phyloP scores from a whole-genome alignment of 2,888 invertebrate species.

The Diabrotica balteata region DNA sequence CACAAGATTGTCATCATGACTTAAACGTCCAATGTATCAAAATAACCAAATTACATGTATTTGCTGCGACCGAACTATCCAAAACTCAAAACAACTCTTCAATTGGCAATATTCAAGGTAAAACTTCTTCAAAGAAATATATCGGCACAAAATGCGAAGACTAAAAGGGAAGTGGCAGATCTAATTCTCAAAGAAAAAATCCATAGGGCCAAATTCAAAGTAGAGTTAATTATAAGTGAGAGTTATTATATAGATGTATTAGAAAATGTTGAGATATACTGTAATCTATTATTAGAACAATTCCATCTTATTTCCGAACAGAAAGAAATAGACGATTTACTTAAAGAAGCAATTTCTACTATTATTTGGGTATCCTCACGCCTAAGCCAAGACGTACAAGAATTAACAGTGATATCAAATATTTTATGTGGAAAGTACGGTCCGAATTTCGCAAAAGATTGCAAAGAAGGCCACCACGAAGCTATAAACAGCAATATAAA shows the following conservation, averaged over 20 bases:
- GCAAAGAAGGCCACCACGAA: conserved; percentile 79
- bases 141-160: conserved; percentile 93
- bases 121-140: conserved; percentile 97
- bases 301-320: conserved; percentile 96
- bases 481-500: conserved; percentile 90
- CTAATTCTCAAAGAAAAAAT: conserved; percentile 85
- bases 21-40: no score
- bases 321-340: conserved; percentile 94
- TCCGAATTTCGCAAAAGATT: conserved; percentile 88
- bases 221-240: conserved; percentile 97
- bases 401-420: conserved; percentile 83
- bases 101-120: conserved; percentile 90
- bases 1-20: background rate
- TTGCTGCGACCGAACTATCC: conserved; percentile 91
- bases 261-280: conserved; percentile 99
- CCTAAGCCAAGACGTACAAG: conserved; percentile 81
- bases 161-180: conserved; percentile 96
- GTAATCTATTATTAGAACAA: conserved; percentile 92
- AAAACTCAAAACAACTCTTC: conserved; percentile 94
- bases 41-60: conserved; percentile 70
- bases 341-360: conserved; percentile 95
- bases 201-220: conserved; percentile 93
- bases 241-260: conserved; percentile 99
- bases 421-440: conserved; percentile 92
- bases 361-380: conserved; percentile 97